Base-by-base conservation (phyloP, 2,113 vertebrate species). In the Syngnathus floridae region DNA sequence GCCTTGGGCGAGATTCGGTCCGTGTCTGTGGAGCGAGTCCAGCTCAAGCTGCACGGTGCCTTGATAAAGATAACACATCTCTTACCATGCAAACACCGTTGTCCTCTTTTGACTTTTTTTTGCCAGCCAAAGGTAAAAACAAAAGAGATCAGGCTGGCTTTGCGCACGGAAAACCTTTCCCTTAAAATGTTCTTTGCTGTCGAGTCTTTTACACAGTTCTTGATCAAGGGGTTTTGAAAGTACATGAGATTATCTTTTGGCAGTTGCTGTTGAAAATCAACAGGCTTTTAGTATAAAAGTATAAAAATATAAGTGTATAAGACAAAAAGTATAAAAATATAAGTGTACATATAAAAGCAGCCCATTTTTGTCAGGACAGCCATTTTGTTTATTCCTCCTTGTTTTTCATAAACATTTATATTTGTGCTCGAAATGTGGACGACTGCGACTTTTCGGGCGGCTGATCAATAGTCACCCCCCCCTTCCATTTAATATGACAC, bases 401-500 rank as follows among this genome's bases (percentile, higher is more conserved):
- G 3, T 57, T 17, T 56, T 59, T 67, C 17, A 49, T 22, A 3
- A 70, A 54, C 41, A 74, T 73, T 73, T 59, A 41, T 52, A 7
- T 10, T 31, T 19, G 19, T 13, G 52, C 52, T 54, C 12, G 13
- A 16, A 57, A 57, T 57, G 31, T 37, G 31, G 31, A 57, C 31
- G 19, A 51, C 41, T 14, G 13, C 6, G 16, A 22, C 61, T 60
- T 71, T 3, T 73, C 37, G 52, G 21, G 40, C 55, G 67, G 49
- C 41, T n/a, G 6, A 65, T 74, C 63, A 19, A 61, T 62, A 60
- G 22, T 63, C 69, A 26, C 55, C 51, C 55, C 66, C 55, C 66
- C 60, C 67, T 22, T 54, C 56, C 77, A 73, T 76, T 77, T 74
- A 77, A 76, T 66, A 73, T 72, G 51, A 70, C 76, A 78, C 1